Conservation (phyloP, 2,888 invertebrate species). For the Beris morrisii region DNA sequence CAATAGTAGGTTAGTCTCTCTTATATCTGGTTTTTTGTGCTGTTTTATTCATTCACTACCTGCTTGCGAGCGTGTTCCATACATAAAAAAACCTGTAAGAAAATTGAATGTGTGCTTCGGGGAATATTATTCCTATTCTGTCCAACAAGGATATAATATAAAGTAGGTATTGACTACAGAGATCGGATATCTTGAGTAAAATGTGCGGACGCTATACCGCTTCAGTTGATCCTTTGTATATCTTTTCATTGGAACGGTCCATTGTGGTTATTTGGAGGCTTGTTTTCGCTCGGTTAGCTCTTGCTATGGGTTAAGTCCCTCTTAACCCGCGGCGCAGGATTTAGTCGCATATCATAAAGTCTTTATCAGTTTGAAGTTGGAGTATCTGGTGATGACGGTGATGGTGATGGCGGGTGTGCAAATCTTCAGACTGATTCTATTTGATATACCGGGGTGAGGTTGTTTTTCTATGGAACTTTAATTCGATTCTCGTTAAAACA, state of each 20-base stretch:
- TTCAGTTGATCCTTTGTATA: constrained; percentile 28
- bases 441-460: not conserved
- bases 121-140: constrained; percentile 8
- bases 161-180: constrained; percentile 22
- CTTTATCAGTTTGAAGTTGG: constrained; percentile 24
- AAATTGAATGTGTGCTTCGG: constrained; percentile 20
- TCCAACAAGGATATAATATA: constrained; percentile 25
- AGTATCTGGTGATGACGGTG: constrained; percentile 5
- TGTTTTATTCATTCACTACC: constrained; percentile 25
- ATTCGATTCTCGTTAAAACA: not conserved
- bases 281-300: not conserved
- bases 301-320: constrained; percentile 19
- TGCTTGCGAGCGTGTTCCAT: constrained; percentile 9
- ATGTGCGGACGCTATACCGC: constrained; percentile 21
- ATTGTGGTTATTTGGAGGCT: constrained; percentile 16
- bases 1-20: constrained; percentile 7
- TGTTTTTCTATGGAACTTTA: not conserved
- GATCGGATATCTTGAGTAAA: constrained; percentile 22
- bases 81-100: constrained; percentile 17
- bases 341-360: constrained; percentile 19
- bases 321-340: not conserved
- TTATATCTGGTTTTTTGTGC: constrained; percentile 12
- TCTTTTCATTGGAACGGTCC: constrained; percentile 16
- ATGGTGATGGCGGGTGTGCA: constrained; percentile 15
- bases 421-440: constrained; percentile 1